phyloP scores from a whole-genome alignment of 2,113 vertebrate species.

The Platichthys flesus region DNA sequence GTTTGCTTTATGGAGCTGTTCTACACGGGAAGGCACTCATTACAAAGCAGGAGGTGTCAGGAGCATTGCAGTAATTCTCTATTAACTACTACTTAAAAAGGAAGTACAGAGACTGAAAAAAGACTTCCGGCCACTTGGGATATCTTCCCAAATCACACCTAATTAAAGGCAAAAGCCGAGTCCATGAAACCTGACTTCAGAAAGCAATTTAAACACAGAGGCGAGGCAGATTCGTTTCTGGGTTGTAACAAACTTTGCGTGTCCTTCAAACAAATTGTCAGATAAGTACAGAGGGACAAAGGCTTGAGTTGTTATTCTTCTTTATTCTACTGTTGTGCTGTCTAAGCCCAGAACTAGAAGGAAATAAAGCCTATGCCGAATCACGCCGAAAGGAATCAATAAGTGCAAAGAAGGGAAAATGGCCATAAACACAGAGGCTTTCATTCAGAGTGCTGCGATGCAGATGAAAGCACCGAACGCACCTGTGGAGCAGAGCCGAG shows the following conservation, averaged over 20 bases:
- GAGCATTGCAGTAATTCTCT: constrained; percentile 57
- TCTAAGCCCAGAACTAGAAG: constrained; percentile 41
- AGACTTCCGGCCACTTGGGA: constrained; percentile 50
- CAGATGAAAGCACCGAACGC: constrained; percentile 64
- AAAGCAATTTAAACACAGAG: constrained; percentile 36
- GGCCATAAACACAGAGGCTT: constrained; percentile 62
- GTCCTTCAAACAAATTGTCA: constrained; percentile 40
- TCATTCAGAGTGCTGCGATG: constrained; percentile 55
- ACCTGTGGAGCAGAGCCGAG: constrained; percentile 54
- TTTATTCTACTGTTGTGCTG: constrained; percentile 33
- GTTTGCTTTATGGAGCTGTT: constrained; percentile 66
- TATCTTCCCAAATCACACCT: constrained; percentile 69
- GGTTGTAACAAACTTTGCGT: constrained; percentile 31
- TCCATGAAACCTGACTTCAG: constrained; percentile 53
- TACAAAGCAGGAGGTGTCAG: constrained; percentile 62
- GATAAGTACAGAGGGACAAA: constrained; percentile 43
- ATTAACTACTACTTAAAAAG: constrained; percentile 68
- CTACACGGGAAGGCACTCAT: constrained; percentile 61
- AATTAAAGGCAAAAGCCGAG: constrained; percentile 66
- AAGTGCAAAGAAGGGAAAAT: constrained; percentile 56
- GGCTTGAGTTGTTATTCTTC: constrained; percentile 44
- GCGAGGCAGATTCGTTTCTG: constrained; percentile 19
- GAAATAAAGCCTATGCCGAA: constrained; percentile 38
- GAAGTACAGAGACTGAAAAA: constrained; percentile 48
- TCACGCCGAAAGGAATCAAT: constrained; percentile 64